phyloP scores from a whole-genome alignment of 2,113 vertebrate genomes.

The Eclectus roratus region DNA sequence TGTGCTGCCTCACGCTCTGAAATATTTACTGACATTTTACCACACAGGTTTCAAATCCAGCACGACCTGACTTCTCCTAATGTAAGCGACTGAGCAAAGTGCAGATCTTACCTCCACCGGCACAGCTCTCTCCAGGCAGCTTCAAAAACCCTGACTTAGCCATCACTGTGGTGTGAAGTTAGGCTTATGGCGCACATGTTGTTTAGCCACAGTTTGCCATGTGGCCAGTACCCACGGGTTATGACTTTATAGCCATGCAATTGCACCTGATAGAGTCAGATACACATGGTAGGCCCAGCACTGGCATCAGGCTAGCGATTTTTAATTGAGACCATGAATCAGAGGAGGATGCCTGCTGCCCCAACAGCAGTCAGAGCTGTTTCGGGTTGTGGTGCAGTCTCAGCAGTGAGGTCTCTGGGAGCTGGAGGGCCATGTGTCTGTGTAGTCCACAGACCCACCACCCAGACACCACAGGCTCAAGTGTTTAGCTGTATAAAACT shows the following conservation, averaged over 20 bases:
- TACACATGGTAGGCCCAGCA: background rate
- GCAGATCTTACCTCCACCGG: background rate
- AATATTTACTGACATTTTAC: background rate
- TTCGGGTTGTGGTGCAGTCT: background rate
- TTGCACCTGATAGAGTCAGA: background rate
- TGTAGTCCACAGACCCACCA: background rate
- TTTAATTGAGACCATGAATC: background rate
- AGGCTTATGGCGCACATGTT: rapidly evolving
- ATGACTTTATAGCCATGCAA: background rate
- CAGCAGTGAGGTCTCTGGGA: background rate
- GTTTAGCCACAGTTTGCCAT: background rate
- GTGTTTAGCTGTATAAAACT: background rate
- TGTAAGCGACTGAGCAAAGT: background rate
- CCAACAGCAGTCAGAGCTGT: background rate
- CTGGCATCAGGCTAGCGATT: background rate
- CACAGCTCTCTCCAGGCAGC: background rate
- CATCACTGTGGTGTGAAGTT: background rate
- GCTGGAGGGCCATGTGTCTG: background rate
- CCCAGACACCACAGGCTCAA: background rate
- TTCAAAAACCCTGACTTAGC: background rate
- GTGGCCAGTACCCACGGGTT: background rate
- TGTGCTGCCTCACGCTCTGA: background rate
- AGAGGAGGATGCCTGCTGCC: background rate
- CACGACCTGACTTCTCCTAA: background rate
- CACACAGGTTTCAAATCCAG: background rate